Evolutionary conservation across 2,888 invertebrate species (phyloP), one percentile per base, ranked within the genome.

Genomic region (Amiota mariae): DNA sequence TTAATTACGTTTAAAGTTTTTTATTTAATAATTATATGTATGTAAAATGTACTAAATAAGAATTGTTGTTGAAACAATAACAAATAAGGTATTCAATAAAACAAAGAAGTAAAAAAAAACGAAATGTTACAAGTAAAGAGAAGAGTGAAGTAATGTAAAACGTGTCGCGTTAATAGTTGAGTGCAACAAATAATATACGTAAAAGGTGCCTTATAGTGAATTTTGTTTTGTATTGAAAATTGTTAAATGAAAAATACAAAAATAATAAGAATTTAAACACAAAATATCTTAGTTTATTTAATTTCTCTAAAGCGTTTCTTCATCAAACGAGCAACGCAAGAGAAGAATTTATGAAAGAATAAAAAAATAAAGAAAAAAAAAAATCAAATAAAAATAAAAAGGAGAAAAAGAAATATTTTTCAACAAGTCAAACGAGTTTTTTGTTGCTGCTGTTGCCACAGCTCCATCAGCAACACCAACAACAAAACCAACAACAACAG

Each of bases 361-460:
- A 54, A 47, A 24, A 68, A 63, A 63, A 64, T 76, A 76, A 81
- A 78, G 74, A 78, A 77, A 76, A 75, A 84, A 77, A 77, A 75
- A 82, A 79, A 79, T 77, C 66, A 72, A 68, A 77, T 73, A 70
- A 72, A 76, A 74, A 79, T 74, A 71, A 77, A 64, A 79, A 83
- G 83, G 82, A 82, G 82, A 80, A 87, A 84, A 88, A 88, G 88
- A 86, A 88, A 88, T 88, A 88, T 88, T 88, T 80, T 83, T 84
- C 88, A 88, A 88, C 88, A 87, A 88, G 88, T 88, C 88, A 89
- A 89, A 89, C 89, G 89, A 87, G 89, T 89, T 89, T 89, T 85
- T 87, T 87, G 83, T 82, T 87, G 67, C 54, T 85, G 87, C 86
- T 85, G 86, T 18, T 85, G 82, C 81, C 85, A 81, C 76, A 77